Evolutionary conservation across 2,113 vertebrate genomes (phyloP), one percentile per base, ranked within the genome.

Genomic region (Datnioides undecimradiatus): DNA sequence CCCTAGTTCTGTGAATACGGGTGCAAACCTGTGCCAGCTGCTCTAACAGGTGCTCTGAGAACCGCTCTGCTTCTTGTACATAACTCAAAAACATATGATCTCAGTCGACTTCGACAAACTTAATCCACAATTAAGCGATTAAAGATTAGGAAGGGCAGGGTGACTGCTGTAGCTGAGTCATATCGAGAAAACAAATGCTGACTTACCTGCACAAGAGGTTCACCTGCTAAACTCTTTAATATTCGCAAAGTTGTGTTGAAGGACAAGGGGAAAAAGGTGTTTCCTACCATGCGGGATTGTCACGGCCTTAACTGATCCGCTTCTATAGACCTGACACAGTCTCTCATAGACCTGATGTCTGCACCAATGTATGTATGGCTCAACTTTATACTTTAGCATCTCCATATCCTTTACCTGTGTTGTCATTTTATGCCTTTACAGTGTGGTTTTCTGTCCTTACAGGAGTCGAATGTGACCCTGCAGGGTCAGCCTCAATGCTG

Each of bases 121-220:
- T 60, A 74, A 79, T 43, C 33, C 23, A 68, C 19, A 34, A 41
- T 62, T 43, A 10, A 17, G 14, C 1, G 5, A 48, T 65, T 57
- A 64, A n/a, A 29, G 25, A 23, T 23, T 70, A 59, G 36, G 36
- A 48, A 65, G 65, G 36, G 36, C 57, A 65, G 36, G 12, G 31
- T 33, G 13, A 16, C 34, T 63, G n/a, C 52, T 41, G 2, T 21
- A 67, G 40, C 31, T 46, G 0, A 31, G 31, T 58, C 33, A 9
- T 46, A 19, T 64, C 12, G 16, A 19, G n/a, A 62, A 34, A 45
- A n/a, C 27, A 48, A 38, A 51, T 2, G 23, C 12, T 49, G 3
- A 16, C 25, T 31, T 31, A 3, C 19, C 38, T 58, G 52, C 51
- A 43, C 5, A 16, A 57, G 12, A 23, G 52, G 43, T 21, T 17